Conservation (phyloP, 2,888 invertebrate species). For the Microchrysa polita region DNA sequence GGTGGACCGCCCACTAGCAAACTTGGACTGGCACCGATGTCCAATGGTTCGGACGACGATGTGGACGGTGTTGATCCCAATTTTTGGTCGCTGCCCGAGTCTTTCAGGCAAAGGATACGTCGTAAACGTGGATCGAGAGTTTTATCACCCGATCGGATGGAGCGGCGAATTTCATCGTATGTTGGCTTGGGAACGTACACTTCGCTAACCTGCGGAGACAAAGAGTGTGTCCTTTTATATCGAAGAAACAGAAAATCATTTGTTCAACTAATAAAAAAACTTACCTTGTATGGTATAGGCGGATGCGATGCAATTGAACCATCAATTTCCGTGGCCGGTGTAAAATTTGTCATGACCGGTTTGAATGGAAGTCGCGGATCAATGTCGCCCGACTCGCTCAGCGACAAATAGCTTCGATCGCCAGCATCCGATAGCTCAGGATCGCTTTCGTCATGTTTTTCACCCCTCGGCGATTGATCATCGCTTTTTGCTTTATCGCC, state of each 20-base stretch:
- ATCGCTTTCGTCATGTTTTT: slow-evolving; percentile 25
- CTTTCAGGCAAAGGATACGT: slow-evolving; percentile 73
- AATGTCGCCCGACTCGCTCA: slow-evolving; percentile 68
- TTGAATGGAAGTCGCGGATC: slow-evolving; percentile 85
- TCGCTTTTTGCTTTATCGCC: slow-evolving; percentile 5
- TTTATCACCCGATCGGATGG: slow-evolving; percentile 74
- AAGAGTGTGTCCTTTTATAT: no score
- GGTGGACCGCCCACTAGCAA: slow-evolving; percentile 51
- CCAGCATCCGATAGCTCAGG: slow-evolving; percentile 54
- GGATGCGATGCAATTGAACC: slow-evolving; percentile 82
- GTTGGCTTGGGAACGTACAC: slow-evolving; percentile 78
- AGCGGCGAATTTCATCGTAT: slow-evolving; percentile 78
- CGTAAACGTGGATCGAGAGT: slow-evolving; percentile 78
- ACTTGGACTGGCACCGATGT: not conserved
- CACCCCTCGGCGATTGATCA: not conserved
- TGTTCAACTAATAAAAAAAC: slow-evolving; percentile 48
- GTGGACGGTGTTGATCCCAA: not conserved
- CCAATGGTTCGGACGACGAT: not conserved
- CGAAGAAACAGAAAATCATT: slow-evolving; percentile 19
- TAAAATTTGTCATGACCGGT: slow-evolving; percentile 78
- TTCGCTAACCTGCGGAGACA: slow-evolving; percentile 56
- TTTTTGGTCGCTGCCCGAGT: slow-evolving; percentile 56
- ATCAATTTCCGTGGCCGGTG: slow-evolving; percentile 87
- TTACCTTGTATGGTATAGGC: slow-evolving; percentile 75
- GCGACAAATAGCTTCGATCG: slow-evolving; percentile 56